Evolutionary conservation across 2,888 invertebrate genomes (phyloP), one percentile per base, ranked within the genome.

Genomic region (Meteorus colon): DNA sequence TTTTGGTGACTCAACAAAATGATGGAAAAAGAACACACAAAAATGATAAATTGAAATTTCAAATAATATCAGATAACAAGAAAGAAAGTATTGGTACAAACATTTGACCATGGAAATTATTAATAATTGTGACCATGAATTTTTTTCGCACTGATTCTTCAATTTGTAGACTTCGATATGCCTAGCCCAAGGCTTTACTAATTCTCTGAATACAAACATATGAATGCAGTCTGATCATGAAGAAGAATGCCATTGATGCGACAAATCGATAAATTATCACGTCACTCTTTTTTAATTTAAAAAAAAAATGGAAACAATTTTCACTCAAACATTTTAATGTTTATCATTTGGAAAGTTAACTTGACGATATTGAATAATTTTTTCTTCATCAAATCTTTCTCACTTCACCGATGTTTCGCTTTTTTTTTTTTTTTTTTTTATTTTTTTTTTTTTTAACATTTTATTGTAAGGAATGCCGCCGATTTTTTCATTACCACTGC

Each of bases 401-500:
- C 14, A 45, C 12, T 45, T 3, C 19, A n/a, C 6, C 2, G n/a
- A 8, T n/a, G 1, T 62, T 62, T 62, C 24, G 24, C 29, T 45
- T 27, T 34, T 24, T 8, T 19, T 14, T 59, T n/a, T 1, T 27
- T 8, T 34, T 14, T 59, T n/a, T 1, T 27, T 8, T 34, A 14
- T 31, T 45, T 45, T 45, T 14, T 0, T 67, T 4, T 37, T 24
- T 24, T 24, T 5, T 1, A 41, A 41, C 41, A 10, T 8, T 31
- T 6, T 3, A 63, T 31, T 48, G 34, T 14, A 31, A 51, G 29
- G 3, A 72, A 65, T 41, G 16, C 19, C 27, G 34, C 27, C 37
- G 19, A 5, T 51, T 60, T 60, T 41, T 65, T 65, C 16, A 31
- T 29, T 51, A 45, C 65, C 51, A 73, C 73, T 73, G 73, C 73